A percentile compares a stretch with the other conserved stretches of the same genome.
These are phyloP conservation scores for Columba janthina DNA, from an alignment of 2,113 vertebrate species.

Conservation along the genomic window DNA sequence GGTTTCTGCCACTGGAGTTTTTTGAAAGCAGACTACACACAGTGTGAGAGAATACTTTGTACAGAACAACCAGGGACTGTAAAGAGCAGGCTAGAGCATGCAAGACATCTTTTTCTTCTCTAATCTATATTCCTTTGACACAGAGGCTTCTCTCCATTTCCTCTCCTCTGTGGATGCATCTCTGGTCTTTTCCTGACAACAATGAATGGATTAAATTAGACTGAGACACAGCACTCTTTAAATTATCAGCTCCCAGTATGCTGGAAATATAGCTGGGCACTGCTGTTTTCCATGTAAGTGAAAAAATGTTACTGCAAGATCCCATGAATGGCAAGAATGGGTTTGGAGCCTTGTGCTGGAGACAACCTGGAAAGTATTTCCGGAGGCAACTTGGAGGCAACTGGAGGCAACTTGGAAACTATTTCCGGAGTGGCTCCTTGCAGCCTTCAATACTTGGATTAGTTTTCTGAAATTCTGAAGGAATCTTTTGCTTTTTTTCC, in stretches of 20 bases:
- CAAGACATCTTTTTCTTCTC: not conserved
- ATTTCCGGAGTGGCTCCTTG: constrained; percentile 79
- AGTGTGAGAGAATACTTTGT: not conserved
- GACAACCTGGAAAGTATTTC: constrained; percentile 81
- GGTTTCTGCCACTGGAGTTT: not conserved
- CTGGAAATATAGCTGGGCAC: constrained; percentile 7
- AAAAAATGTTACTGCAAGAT: constrained; percentile 58
- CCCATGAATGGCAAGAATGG: constrained; percentile 65
- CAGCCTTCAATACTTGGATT: constrained; percentile 77
- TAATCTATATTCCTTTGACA: not conserved
- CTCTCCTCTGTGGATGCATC: not conserved
- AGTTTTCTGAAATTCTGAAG: constrained; percentile 77
- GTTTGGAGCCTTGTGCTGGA: constrained; percentile 54
- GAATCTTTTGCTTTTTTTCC: constrained; percentile 79
- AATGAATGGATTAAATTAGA: not conserved
- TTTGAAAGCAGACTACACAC: not conserved
- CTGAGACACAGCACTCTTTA: not conserved
- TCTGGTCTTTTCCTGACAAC: not conserved
- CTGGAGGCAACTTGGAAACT: constrained; percentile 75
- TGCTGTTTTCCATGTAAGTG: constrained; percentile 47
- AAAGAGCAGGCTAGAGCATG: not conserved
- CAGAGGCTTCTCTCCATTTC: not conserved
- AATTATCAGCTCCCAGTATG: not conserved
- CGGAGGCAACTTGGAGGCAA: constrained; percentile 31
- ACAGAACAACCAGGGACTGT: not conserved